Conservation (phyloP, 2,888 invertebrate genomes). For the Melitaea athalia region DNA sequence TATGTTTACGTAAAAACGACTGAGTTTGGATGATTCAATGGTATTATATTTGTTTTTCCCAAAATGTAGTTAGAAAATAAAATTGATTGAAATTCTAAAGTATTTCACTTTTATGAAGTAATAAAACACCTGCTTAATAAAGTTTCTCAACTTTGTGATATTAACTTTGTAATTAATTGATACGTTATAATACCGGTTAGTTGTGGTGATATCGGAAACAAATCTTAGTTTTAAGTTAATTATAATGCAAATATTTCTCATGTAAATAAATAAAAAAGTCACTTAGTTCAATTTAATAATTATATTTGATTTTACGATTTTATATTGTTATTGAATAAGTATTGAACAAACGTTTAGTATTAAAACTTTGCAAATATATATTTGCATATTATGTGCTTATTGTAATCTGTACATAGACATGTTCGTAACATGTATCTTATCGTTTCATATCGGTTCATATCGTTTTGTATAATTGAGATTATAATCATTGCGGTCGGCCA, state of each 20-base stretch:
- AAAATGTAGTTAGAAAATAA: constrained; percentile 47
- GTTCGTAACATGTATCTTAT: constrained; percentile 7
- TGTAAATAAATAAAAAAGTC: constrained; percentile 29
- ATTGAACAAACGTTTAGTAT: constrained; percentile 21
- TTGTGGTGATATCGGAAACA: constrained; percentile 34
- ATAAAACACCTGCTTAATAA: constrained; percentile 1
- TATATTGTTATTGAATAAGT: constrained; percentile 19
- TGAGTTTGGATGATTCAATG: constrained; percentile 48
- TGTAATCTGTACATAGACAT: constrained; percentile 46
- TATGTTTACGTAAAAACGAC: constrained; percentile 46
- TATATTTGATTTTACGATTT: constrained; percentile 16
- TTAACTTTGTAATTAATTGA: constrained; percentile 33
- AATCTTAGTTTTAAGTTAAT: constrained; percentile 23
- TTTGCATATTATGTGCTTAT: constrained; percentile 62
- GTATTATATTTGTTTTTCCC: constrained; percentile 38
- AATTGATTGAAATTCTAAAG: constrained; percentile 18
- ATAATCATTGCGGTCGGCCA: constrained; percentile 56
- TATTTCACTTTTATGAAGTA: not conserved
- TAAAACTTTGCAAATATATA: constrained; percentile 26
- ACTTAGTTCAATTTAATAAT: constrained; percentile 25
- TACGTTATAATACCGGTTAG: constrained; percentile 34
- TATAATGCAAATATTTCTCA: constrained; percentile 17
- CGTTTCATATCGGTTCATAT: constrained; percentile 30
- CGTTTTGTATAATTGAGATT: constrained; percentile 50
- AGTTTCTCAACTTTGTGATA: constrained; percentile 33